Conservation (phyloP, 2,797 vertebrate species). For the Characodon lateralis region DNA sequence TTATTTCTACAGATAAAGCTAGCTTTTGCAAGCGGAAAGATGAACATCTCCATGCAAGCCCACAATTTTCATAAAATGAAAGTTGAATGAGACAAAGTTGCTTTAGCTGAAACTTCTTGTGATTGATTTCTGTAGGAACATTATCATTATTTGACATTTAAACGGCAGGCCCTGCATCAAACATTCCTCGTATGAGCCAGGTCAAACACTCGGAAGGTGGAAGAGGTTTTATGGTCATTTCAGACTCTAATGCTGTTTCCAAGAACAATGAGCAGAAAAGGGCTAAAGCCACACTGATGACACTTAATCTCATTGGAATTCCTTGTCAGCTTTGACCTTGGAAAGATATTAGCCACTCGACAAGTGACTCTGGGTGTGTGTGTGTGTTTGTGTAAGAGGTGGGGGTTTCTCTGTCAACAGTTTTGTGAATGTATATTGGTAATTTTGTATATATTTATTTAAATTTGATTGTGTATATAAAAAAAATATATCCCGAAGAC, state of each 20-base stretch:
- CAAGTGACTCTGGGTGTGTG: slow-evolving; percentile 61
- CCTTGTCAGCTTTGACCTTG: slow-evolving; percentile 80
- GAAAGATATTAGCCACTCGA: slow-evolving; percentile 74
- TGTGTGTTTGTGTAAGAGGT: slow-evolving; percentile 8
- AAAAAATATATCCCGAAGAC: neutral
- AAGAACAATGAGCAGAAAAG: slow-evolving; percentile 81
- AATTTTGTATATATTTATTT: neutral
- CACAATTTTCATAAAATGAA: neutral
- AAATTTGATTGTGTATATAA: neutral
- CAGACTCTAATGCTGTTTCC: slow-evolving; percentile 69
- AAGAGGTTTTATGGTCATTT: slow-evolving; percentile 63
- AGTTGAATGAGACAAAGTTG: neutral
- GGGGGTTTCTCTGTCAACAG: slow-evolving; percentile 35
- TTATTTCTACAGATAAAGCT: too few relatives aligned
- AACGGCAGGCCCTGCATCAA: slow-evolving; percentile 29
- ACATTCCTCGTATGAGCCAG: slow-evolving; percentile 33
- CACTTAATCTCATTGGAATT: slow-evolving; percentile 86
- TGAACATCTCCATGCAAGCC: slow-evolving; percentile 6
- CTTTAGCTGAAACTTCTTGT: neutral
- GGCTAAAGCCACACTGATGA: slow-evolving; percentile 78
- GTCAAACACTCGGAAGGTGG: slow-evolving; percentile 20
- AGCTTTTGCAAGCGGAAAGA: neutral
- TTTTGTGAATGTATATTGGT: slow-evolving; percentile 22
- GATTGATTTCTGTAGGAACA: neutral
- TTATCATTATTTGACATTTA: slow-evolving; percentile 8